Base-by-base conservation (phyloP, 2,797 vertebrate species). In the Anisognathus igniventris region DNA sequence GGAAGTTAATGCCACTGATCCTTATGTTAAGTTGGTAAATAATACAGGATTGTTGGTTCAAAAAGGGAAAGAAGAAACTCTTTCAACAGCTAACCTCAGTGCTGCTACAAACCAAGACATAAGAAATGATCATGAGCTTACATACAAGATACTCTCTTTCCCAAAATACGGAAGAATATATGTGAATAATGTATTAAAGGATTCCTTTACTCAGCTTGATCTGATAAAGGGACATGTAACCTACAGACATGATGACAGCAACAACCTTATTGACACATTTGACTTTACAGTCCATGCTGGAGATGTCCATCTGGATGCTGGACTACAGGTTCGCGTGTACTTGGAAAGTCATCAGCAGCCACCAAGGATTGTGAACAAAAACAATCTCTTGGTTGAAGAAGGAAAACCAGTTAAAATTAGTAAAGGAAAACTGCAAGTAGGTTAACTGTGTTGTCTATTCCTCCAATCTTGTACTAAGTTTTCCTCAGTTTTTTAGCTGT, bases 61-160 rank as follows among this genome's bases (percentile, higher is more conserved):
- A 81, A 99, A 99, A 96, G 98, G 98, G 58, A 96, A 97, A 73
- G 98, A 97, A 1, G 97, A 94, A 60, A 91, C 51, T 14, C 51
- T 99, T 84, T 98, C 97, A 27, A 92, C 94, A 25, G 94, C 97
- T 77, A 99, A 99, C 91, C 97, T 99, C 61, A 99, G 98, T 61
- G 92, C 98, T 44, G n/a, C 83, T 72, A 98, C 98, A 95, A 99
- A 99, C 97, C 96, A 98, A 96, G 99, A 99, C 86, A 96, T 99
- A 92, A 97, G 98, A 97, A 97, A 96, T 61, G 97, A 98, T 80
- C 12, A 47, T 2, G 98, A 99, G 57, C 96, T 99, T 47, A 50
- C 56, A 9, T 99, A 98, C 70, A 80, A 96, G 61, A 60, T 99
- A 25, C 31, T 94, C 6, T 94, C 96, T 17, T 92, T 96, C 61